Conservation (phyloP, 2,113 vertebrate genomes). For the Sisor rabdophorus region DNA sequence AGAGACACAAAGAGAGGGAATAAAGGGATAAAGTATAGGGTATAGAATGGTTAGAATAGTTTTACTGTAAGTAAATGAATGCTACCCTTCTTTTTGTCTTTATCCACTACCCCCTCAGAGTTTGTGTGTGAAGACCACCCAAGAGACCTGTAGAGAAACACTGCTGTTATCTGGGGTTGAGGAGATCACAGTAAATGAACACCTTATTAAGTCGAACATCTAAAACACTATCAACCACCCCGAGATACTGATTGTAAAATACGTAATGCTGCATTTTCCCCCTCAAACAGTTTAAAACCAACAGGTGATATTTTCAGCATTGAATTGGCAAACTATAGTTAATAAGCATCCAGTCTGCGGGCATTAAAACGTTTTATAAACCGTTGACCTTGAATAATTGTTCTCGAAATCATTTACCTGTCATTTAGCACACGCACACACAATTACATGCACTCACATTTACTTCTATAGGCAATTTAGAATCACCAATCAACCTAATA, state of each 20-base stretch:
- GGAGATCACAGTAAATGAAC: conserved; percentile 48
- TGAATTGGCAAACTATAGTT: not conserved
- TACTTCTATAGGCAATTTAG: too few relatives aligned
- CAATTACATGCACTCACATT: too few relatives aligned
- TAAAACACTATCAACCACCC: not conserved
- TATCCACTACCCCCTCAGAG: conserved; percentile 16
- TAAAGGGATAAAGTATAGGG: conserved; percentile 16
- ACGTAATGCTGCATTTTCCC: not conserved
- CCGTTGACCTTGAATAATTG: not conserved
- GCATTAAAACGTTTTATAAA: not conserved
- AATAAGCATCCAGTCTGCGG: not conserved
- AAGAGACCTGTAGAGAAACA: conserved; percentile 52
- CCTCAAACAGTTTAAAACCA: not conserved
- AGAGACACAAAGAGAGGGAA: conserved; percentile 18
- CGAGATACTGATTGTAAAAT: not conserved
- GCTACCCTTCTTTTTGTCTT: conserved; percentile 51
- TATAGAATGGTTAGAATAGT: conserved; percentile 39
- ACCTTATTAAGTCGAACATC: not conserved
- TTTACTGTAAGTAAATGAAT: conserved; percentile 59
- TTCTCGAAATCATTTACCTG: not conserved
- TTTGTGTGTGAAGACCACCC: conserved; percentile 54
- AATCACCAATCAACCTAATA: too few relatives aligned
- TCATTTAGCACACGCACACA: too few relatives aligned
- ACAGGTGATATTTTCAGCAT: not conserved
- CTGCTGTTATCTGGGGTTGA: conserved; percentile 53